Evolutionary conservation across 2,888 invertebrate genomes (phyloP).

Genomic region (Drosophila differens): DNA sequence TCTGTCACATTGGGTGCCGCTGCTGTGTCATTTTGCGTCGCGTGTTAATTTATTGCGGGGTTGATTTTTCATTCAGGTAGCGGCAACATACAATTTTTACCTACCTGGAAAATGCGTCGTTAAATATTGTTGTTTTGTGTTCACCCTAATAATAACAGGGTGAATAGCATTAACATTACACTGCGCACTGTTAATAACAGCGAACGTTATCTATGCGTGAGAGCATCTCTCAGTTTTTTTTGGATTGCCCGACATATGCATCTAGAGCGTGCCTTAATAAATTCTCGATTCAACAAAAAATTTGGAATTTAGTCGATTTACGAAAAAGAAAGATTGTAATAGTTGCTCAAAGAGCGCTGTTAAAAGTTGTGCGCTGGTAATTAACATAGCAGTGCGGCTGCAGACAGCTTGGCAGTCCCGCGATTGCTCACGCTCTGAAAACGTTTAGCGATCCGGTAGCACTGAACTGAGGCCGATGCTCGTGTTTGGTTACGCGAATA

Average conservation of each 20-base stretch:
- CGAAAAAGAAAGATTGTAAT: neutral
- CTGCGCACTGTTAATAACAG: conserved; percentile 24
- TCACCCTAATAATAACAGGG: conserved; percentile 46
- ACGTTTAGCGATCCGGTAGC: conserved; percentile 57
- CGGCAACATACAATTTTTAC: conserved; percentile 44
- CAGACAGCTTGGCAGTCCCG: conserved; percentile 42
- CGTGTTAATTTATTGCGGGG: conserved; percentile 71
- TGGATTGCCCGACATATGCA: neutral
- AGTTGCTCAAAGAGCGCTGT: conserved; percentile 31
- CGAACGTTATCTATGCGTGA: conserved; percentile 4
- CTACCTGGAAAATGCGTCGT: conserved; percentile 66
- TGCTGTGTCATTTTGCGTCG: conserved; percentile 59
- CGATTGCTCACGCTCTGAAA: conserved; percentile 23
- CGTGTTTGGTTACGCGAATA: conserved; percentile 66
- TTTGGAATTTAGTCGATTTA: no score
- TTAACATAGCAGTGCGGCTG: conserved; percentile 6
- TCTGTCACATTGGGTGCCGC: conserved; percentile 45
- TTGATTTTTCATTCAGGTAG: conserved; percentile 71
- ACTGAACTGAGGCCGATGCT: conserved; percentile 38
- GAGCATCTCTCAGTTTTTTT: neutral
- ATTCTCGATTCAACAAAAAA: neutral
- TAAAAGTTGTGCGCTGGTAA: conserved; percentile 32
- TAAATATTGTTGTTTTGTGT: conserved; percentile 24
- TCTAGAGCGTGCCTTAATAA: neutral
- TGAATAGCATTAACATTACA: conserved; percentile 23